Evolutionary conservation across 2,888 invertebrate genomes (phyloP).

Genomic region (Mythimna impura): DNA sequence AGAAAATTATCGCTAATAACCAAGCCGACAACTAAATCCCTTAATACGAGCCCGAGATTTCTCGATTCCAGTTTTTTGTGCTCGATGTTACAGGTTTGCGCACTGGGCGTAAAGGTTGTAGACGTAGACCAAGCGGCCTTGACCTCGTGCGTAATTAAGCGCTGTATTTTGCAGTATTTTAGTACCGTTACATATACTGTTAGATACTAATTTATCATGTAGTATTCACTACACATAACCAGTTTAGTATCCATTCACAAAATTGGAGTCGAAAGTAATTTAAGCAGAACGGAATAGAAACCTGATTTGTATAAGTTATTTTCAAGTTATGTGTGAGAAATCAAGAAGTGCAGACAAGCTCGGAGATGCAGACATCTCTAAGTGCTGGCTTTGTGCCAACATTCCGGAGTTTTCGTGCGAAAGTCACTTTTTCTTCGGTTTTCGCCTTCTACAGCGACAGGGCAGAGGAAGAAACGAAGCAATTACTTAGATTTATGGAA

Average conservation of each 20-base stretch:
- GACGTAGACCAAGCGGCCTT: slow-evolving; percentile 73
- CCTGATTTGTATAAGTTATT: slow-evolving; percentile 52
- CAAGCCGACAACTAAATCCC: slow-evolving; percentile 68
- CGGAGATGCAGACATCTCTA: slow-evolving; percentile 74
- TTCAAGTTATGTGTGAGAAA: slow-evolving; percentile 59
- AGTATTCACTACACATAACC: slow-evolving; percentile 25
- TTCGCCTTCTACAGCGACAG: slow-evolving; percentile 74
- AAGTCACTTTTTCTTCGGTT: slow-evolving; percentile 81
- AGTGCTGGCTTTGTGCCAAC: slow-evolving; percentile 80
- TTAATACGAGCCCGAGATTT: slow-evolving; percentile 43
- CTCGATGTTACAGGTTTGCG: slow-evolving; percentile 52
- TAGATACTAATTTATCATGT: slow-evolving; percentile 39
- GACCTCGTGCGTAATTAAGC: slow-evolving; percentile 74
- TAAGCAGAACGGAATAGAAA: slow-evolving; percentile 49
- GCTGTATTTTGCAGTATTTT: slow-evolving; percentile 56
- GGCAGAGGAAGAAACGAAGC: slow-evolving; percentile 80
- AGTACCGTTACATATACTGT: slow-evolving; percentile 51
- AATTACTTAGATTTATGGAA: slow-evolving; percentile 88
- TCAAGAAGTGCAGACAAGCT: slow-evolving; percentile 70
- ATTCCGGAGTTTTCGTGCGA: slow-evolving; percentile 77
- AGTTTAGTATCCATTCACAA: slow-evolving; percentile 33
- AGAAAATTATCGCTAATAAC: slow-evolving; percentile 74
- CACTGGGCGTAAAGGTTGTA: slow-evolving; percentile 58
- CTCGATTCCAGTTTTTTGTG: slow-evolving; percentile 42
- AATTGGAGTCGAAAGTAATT: slow-evolving; percentile 29